A percentile compares a stretch with the other conserved stretches of the same genome.
Conservation (phyloP, 2,888 invertebrate species). For the Danaus chrysippus region DNA sequence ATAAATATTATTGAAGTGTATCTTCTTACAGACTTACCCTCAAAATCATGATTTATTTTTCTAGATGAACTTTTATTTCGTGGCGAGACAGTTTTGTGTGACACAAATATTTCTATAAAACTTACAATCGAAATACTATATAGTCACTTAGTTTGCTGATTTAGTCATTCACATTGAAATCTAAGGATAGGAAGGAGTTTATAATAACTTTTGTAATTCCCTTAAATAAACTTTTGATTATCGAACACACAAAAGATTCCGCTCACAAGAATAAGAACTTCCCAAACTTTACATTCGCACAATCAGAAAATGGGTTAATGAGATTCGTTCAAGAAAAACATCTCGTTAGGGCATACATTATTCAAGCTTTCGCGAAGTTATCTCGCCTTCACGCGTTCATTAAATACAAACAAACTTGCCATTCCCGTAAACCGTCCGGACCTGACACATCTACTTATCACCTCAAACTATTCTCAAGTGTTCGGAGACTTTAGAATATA, state of each 20-base stretch:
- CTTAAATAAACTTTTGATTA: conserved; percentile 49
- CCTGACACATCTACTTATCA: conserved; percentile 70
- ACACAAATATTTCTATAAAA: too few relatives aligned
- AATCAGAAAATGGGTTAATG: conserved; percentile 78
- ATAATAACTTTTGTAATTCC: conserved; percentile 36
- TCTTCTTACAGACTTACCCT: too few relatives aligned
- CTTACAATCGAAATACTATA: too few relatives aligned
- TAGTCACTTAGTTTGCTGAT: too few relatives aligned
- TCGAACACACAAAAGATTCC: conserved; percentile 62
- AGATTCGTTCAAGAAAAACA: conserved; percentile 78
- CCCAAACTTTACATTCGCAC: conserved; percentile 73
- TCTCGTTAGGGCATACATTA: conserved; percentile 79
- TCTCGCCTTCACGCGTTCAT: conserved; percentile 77
- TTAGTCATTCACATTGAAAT: background rate
- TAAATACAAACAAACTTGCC: conserved; percentile 70
- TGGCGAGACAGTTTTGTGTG: too few relatives aligned
- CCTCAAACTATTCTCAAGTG: conserved; percentile 74
- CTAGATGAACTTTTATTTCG: too few relatives aligned
- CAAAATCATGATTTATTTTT: too few relatives aligned
- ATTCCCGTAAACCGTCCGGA: conserved; percentile 57
- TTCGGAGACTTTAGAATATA: conserved; percentile 55
- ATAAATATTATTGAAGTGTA: too few relatives aligned
- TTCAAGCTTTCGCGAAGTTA: conserved; percentile 76
- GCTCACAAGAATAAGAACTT: conserved; percentile 63
- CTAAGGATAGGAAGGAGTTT: background rate